Conservation (phyloP, 2,797 vertebrate genomes). For the Pseudocheirus occidentalis region DNA sequence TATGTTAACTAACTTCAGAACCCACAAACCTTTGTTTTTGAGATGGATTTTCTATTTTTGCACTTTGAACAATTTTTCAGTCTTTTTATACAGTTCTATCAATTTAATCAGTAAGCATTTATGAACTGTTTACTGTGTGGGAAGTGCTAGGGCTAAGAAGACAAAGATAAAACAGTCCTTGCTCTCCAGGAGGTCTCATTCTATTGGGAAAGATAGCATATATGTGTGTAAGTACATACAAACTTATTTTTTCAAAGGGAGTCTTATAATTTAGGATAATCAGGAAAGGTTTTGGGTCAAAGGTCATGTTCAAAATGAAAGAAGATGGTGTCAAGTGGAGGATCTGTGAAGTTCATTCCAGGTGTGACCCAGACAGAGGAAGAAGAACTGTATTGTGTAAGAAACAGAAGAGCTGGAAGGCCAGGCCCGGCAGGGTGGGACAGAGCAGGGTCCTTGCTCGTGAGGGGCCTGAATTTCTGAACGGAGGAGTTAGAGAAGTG, state of each 20-base stretch:
- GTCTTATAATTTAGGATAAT: not conserved
- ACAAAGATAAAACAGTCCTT: not conserved
- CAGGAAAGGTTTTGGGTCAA: not conserved
- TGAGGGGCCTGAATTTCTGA: not conserved
- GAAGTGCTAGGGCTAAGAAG: not conserved
- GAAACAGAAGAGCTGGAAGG: too few species aligned
- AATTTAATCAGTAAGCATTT: too few species aligned
- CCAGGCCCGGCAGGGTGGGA: too few species aligned
- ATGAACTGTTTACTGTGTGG: not conserved
- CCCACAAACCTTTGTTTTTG: not conserved
- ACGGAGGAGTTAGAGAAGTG: not conserved
- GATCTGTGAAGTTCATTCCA: not conserved
- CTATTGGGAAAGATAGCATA: not conserved
- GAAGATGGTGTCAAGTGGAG: not conserved
- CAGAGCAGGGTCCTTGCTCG: not conserved
- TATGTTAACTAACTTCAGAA: not conserved
- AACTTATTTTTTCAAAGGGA: not conserved
- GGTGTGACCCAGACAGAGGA: not conserved
- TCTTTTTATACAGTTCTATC: too few species aligned
- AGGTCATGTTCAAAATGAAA: not conserved
- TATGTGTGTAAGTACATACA: not conserved
- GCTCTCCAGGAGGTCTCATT: too few species aligned
- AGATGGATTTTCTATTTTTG: not conserved
- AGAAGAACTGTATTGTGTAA: too few species aligned
- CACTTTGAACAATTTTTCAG: too few species aligned